These are phyloP conservation scores for Agrotis clavis DNA, from an alignment of 2,888 invertebrate genomes.

Conservation along the genomic window DNA sequence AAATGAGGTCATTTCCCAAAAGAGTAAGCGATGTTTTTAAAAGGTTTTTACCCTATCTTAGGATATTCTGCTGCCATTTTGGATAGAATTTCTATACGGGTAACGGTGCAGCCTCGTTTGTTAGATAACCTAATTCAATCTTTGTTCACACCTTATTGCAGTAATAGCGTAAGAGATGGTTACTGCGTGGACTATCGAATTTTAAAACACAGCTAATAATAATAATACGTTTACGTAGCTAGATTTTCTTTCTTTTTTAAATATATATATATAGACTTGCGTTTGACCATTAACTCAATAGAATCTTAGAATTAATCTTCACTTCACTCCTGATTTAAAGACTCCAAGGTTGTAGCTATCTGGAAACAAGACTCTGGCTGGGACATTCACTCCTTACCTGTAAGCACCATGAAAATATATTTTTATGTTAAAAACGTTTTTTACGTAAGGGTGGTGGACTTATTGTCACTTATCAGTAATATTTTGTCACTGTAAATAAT, in stretches of 20 bases:
- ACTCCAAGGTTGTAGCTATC: no score
- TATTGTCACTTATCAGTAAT: no score
- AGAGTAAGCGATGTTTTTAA: slow-evolving; percentile 26
- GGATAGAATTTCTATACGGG: slow-evolving; percentile 2
- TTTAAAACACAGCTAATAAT: not conserved
- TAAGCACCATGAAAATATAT: no score
- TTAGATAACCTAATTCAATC: slow-evolving; percentile 43
- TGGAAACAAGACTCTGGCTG: no score
- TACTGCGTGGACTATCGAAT: not conserved
- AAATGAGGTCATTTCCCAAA: slow-evolving; percentile 27
- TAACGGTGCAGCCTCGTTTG: slow-evolving; percentile 23
- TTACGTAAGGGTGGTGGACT: no score
- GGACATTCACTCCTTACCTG: no score
- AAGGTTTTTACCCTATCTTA: slow-evolving; percentile 36
- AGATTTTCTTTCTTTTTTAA: not conserved
- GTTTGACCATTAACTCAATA: no score
- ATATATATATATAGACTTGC: no score
- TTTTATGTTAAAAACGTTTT: no score
- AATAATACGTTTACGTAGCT: no score
- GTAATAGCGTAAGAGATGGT: not conserved
- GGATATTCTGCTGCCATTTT: slow-evolving; percentile 23
- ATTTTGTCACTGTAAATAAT: not conserved
- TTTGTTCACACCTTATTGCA: slow-evolving; percentile 26
- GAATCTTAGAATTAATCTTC: no score
- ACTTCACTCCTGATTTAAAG: no score